Evolutionary conservation across 2,888 invertebrate genomes (phyloP), one percentile per base, ranked within the genome.

Genomic region (Caenorhabditis doughertyi): DNA sequence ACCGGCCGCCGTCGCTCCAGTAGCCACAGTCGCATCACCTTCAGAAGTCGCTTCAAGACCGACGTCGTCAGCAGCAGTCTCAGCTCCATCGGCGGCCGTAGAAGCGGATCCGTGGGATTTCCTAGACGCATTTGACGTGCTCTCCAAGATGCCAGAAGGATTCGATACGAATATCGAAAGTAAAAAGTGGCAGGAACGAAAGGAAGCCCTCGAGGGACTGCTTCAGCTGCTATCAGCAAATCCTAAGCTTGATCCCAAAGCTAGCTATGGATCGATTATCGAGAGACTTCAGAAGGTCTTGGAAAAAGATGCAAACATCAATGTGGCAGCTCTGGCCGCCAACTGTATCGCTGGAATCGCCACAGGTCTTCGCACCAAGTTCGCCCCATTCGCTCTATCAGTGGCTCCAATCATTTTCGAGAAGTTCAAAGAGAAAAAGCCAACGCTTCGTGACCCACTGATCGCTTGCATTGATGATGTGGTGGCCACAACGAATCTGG

Each of bases 361-460:
- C 0, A 94, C 92, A 73, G 98, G 97, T 0, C 93, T 99, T 42
- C 95, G 97, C 0, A 76, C 60, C 13, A 68, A 77, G 35, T 80
- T 84, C 44, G 60, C 58, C 21, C 71, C 35, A 18, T 81, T 81
- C 13, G 65, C 72, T 5, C 18, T 65, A 1, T 71, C 76, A 2
- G 76, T 80, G 51, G 79, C 83, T 72, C 92, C 93, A 93, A 92
- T 95, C 0, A 94, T 97, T 64, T 92, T 99, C 42, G 98, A 98
- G 90, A 99, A 98, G 93, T 98, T 98, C 92, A 97, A 97, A 91
- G 98, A 99, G 92, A 98, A 97, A 93, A 99, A 99, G 91, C 94
- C 95, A 0, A 95, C 95, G 90, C 97, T 99, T 1, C 96, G 98
- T 0, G 92, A 94, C 2, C 95, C 96, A 0, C 93, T 99, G 55